Percentiles rank a stretch among this genome's conserved stretches.
phyloP scores from a whole-genome alignment of 2,113 vertebrate genomes.

The Callocephalon fimbriatum region DNA sequence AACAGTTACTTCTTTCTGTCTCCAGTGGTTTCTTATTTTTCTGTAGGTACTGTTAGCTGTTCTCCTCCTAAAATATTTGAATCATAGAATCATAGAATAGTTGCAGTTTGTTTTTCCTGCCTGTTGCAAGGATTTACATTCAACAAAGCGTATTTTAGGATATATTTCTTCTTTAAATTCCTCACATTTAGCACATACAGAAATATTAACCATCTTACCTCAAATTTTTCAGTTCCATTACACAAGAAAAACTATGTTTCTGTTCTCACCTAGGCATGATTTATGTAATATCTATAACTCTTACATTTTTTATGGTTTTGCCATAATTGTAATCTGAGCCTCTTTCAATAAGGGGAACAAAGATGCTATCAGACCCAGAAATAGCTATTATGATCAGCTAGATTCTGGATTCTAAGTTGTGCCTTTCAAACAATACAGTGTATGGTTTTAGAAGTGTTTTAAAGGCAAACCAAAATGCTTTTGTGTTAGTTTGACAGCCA shows the following conservation, averaged over 20 bases:
- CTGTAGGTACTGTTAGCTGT: background rate
- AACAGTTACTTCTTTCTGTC: background rate
- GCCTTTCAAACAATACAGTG: background rate
- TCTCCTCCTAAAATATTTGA: background rate
- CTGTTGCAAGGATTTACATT: background rate
- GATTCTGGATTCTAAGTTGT: background rate
- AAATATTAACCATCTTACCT: background rate
- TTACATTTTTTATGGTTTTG: background rate
- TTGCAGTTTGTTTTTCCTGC: background rate
- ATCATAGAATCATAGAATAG: background rate
- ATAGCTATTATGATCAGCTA: background rate
- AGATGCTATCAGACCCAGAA: background rate
- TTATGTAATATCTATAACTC: no score
- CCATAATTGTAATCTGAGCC: background rate
- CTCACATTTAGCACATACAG: background rate
- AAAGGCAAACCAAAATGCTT: background rate
- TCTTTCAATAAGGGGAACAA: background rate
- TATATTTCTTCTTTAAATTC: background rate
- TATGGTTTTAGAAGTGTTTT: background rate
- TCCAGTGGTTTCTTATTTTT: background rate
- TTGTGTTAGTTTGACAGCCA: background rate
- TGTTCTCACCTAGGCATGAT: background rate
- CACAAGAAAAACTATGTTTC: background rate
- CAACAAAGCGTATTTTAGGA: background rate
- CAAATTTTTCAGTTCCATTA: background rate